phyloP scores from a whole-genome alignment of 2,888 invertebrate species.

The Clusia tigrina region DNA sequence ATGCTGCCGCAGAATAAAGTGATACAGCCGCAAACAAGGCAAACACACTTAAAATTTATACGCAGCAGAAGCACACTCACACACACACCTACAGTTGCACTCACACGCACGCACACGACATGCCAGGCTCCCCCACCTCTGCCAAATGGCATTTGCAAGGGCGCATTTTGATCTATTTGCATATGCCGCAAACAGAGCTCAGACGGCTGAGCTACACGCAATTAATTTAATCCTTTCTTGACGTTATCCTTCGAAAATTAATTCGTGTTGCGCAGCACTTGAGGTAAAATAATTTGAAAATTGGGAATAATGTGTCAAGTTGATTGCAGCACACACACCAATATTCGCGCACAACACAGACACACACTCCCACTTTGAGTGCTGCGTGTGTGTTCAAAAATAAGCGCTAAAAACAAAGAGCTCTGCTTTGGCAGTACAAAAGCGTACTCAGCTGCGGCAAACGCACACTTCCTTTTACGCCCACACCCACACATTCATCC shows the following conservation, averaged over 20 bases:
- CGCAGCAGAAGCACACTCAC: too few relatives aligned
- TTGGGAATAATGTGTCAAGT: conserved; percentile 55
- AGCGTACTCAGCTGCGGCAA: too few relatives aligned
- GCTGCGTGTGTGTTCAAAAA: too few relatives aligned
- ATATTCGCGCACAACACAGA: conserved; percentile 13
- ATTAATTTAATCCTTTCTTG: conserved; percentile 14
- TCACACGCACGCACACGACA: conserved; percentile 19
- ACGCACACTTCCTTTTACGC: too few relatives aligned
- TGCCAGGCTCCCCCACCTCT: too few relatives aligned
- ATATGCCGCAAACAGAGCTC: conserved; percentile 25
- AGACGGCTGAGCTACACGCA: background rate
- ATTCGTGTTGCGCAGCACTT: conserved; percentile 36
- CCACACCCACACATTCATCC: conserved; percentile 23
- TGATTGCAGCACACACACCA: conserved; percentile 30
- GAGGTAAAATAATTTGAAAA: conserved; percentile 59
- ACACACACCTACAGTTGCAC: too few relatives aligned
- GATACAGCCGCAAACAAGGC: conserved; percentile 58
- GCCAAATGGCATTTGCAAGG: conserved; percentile 41
- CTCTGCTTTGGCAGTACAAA: too few relatives aligned
- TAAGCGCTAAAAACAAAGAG: too few relatives aligned
- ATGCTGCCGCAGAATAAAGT: conserved; percentile 61
- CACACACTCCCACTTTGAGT: conserved; percentile 17
- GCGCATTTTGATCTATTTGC: conserved; percentile 31
- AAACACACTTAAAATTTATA: conserved; percentile 56
- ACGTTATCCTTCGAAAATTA: conserved; percentile 22